Evolutionary conservation across 2,888 invertebrate genomes (phyloP).

Genomic region (Amorpha juglandis): DNA sequence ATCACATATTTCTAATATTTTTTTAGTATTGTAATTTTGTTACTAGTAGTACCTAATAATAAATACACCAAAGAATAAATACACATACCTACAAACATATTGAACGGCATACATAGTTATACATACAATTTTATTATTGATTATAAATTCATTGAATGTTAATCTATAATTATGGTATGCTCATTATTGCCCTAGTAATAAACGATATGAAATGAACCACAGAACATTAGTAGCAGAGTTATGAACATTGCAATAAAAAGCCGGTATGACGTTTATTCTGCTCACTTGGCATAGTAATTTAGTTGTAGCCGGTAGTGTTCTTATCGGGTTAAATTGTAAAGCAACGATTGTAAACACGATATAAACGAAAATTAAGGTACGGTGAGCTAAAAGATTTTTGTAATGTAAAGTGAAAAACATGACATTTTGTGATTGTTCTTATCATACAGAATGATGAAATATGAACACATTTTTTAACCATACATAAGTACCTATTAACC

Average conservation of each 20-base stretch:
- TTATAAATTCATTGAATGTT: too few relatives aligned
- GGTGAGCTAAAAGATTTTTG: slow-evolving; percentile 28
- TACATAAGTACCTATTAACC: slow-evolving; percentile 40
- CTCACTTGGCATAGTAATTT: slow-evolving; percentile 45
- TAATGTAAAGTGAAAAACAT: slow-evolving; percentile 20
- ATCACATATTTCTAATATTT: too few relatives aligned
- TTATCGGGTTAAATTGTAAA: slow-evolving; percentile 38
- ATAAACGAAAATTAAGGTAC: slow-evolving; percentile 39
- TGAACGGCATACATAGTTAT: too few relatives aligned
- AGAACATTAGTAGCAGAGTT: too few relatives aligned
- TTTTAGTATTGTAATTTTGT: too few relatives aligned
- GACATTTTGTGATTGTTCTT: not conserved
- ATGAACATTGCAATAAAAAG: not conserved
- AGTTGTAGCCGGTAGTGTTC: slow-evolving; percentile 39
- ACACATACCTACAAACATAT: too few relatives aligned
- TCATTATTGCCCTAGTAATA: too few relatives aligned
- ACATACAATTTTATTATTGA: too few relatives aligned
- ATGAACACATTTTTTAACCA: slow-evolving; percentile 38
- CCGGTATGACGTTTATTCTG: slow-evolving; percentile 26
- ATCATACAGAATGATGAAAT: slow-evolving; percentile 40
- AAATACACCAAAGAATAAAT: too few relatives aligned
- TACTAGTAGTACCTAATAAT: too few relatives aligned
- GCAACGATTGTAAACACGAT: slow-evolving; percentile 37
- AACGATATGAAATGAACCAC: too few relatives aligned
- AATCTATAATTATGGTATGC: too few relatives aligned